Percentiles rank a stretch among this genome's conserved stretches.
These are phyloP conservation scores for Charina bottae DNA, from an alignment of 2,113 vertebrate genomes.

Conservation along the genomic window DNA sequence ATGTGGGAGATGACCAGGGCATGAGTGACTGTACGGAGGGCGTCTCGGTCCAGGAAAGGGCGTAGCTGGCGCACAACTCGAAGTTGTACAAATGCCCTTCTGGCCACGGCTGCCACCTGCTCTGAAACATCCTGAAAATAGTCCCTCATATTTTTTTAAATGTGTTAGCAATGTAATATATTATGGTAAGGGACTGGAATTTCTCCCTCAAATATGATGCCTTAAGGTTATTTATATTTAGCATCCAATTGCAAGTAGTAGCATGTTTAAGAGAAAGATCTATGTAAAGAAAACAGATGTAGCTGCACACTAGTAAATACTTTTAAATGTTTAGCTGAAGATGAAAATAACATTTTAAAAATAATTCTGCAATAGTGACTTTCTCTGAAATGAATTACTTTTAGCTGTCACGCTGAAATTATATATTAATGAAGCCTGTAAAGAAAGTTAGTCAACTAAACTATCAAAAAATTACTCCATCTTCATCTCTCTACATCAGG, in stretches of 20 bases:
- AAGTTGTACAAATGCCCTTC: no score
- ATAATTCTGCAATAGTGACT: not conserved
- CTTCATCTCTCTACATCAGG: no score
- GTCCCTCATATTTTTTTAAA: slow-evolving; percentile 34
- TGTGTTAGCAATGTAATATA: slow-evolving; percentile 63
- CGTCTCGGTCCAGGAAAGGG: no score
- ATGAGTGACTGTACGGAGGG: no score
- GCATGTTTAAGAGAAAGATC: slow-evolving; percentile 64
- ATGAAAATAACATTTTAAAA: not conserved
- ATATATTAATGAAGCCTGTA: not conserved
- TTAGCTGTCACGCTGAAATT: not conserved
- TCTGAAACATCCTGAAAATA: slow-evolving; percentile 18
- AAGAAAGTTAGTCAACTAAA: not conserved
- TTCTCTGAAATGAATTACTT: not conserved
- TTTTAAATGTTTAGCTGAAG: slow-evolving; percentile 47
- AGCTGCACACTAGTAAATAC: slow-evolving; percentile 47
- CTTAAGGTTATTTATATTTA: slow-evolving; percentile 66
- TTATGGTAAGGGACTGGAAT: slow-evolving; percentile 67
- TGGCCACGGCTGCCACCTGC: no score
- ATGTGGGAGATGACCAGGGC: no score
- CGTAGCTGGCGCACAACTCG: no score
- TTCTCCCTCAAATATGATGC: slow-evolving; percentile 67
- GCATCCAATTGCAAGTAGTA: slow-evolving; percentile 61
- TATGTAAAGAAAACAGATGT: slow-evolving; percentile 65
- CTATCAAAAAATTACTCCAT: not conserved